A percentile compares a stretch with the other conserved stretches of the same genome.
These are phyloP conservation scores for Poliocrania exsul DNA, from an alignment of 2,797 vertebrate species.

Conservation along the genomic window DNA sequence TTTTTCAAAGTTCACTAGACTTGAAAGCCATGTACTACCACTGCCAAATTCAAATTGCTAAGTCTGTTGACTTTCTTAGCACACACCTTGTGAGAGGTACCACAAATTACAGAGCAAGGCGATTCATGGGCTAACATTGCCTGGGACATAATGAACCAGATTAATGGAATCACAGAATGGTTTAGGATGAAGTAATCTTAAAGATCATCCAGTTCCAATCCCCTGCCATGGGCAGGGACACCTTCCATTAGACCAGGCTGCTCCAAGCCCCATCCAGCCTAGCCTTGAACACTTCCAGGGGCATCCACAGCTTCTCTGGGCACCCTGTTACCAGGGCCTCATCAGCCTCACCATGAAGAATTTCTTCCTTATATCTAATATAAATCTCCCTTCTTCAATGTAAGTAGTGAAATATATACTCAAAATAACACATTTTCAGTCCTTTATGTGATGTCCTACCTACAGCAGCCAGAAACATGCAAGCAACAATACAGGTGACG, in stretches of 20 bases:
- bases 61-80: not conserved
- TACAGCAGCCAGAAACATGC: not conserved
- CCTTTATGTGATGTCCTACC: not conserved
- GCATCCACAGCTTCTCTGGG: not conserved
- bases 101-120: not conserved
- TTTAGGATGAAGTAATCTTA: not conserved
- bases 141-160: not conserved
- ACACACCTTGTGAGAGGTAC: not conserved
- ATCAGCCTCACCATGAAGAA: not conserved
- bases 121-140: not conserved
- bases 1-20: not conserved
- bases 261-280: not conserved
- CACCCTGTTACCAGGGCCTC: not conserved
- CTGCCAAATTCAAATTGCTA: not conserved
- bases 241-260: not conserved
- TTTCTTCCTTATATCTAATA: not conserved
- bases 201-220: not conserved
- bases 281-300: not conserved
- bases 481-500: not conserved
- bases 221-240: not conserved
- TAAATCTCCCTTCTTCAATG: not conserved
- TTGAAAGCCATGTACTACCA: not conserved
- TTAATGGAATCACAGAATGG: not conserved
- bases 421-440: fast-evolving
- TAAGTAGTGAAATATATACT: not conserved